Evolutionary conservation across 2,888 invertebrate species (phyloP).

Genomic region (Agriopis marginaria): DNA sequence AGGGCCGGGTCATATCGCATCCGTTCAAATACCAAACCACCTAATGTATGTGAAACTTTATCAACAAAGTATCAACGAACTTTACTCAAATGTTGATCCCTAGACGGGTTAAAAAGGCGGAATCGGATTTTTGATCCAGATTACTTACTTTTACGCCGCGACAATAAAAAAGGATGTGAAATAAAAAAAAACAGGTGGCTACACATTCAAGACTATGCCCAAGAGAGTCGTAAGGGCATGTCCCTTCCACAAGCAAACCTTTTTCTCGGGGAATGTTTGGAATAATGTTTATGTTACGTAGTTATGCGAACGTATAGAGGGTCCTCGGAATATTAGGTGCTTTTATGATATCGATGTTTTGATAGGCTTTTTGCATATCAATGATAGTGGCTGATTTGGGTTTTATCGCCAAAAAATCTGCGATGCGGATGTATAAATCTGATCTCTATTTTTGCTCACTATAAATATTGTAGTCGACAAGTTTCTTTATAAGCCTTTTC

Average conservation of each 20-base stretch:
- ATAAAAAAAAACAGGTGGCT: slow-evolving; percentile 66
- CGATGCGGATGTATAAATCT: background rate
- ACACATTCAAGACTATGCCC: slow-evolving; percentile 62
- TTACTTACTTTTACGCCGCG: slow-evolving; percentile 50
- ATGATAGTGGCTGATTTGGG: slow-evolving; percentile 25
- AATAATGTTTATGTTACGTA: slow-evolving; percentile 43
- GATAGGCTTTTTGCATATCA: slow-evolving; percentile 42
- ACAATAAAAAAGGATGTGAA: slow-evolving; percentile 62
- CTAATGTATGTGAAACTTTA: background rate
- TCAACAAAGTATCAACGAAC: background rate
- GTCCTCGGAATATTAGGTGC: slow-evolving; percentile 42
- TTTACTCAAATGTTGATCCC: background rate
- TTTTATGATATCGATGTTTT: slow-evolving; percentile 45
- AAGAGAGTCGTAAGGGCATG: slow-evolving; percentile 63
- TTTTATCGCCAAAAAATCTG: slow-evolving; percentile 12
- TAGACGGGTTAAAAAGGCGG: slow-evolving; percentile 4
- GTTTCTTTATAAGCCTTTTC: too few relatives aligned
- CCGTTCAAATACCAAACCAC: background rate
- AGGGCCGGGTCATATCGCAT: slow-evolving; percentile 27
- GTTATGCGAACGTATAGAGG: slow-evolving; percentile 29
- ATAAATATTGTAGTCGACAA: background rate
- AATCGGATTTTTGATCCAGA: slow-evolving; percentile 40
- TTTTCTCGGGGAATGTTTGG: slow-evolving; percentile 56
- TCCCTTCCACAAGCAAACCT: slow-evolving; percentile 63
- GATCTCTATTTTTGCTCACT: background rate